These are phyloP conservation scores for Strigamia crassipes DNA, from an alignment of 2,888 invertebrate species.

Conservation along the genomic window DNA sequence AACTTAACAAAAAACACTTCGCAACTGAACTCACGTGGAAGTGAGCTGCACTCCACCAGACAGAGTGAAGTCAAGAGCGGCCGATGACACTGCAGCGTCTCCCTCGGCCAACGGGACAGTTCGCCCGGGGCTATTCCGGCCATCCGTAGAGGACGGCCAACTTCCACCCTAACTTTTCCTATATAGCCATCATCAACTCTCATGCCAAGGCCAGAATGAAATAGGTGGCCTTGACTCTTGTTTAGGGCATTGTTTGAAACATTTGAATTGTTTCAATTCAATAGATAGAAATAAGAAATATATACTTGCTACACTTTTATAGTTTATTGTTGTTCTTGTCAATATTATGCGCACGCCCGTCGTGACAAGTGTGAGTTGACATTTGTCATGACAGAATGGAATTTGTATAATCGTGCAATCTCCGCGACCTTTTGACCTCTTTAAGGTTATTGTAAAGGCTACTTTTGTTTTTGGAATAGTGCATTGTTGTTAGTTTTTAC, in stretches of 20 bases:
- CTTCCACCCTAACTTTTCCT: constrained; percentile 22
- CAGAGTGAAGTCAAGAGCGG: constrained; percentile 30
- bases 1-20: background rate
- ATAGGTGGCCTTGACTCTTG: constrained; percentile 23
- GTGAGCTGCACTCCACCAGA: constrained; percentile 8
- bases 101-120: constrained; percentile 26
- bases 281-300: no score
- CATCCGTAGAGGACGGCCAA: constrained; percentile 19
- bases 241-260: background rate
- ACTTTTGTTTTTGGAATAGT: background rate
- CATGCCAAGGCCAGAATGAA: background rate
- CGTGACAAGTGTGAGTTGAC: background rate
- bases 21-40: background rate
- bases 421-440: constrained; percentile 15
- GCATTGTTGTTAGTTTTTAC: background rate
- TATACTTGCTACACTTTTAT: no score
- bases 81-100: constrained; percentile 30
- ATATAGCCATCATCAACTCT: background rate
- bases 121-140: constrained; percentile 3
- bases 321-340: no score
- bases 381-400: constrained; percentile 2
- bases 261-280: background rate
- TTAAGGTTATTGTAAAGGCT: background rate
- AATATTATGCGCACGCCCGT: background rate
- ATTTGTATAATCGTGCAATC: background rate